These are phyloP conservation scores for Hozukius guyotensis DNA, from an alignment of 2,797 vertebrate species.

Conservation along the genomic window DNA sequence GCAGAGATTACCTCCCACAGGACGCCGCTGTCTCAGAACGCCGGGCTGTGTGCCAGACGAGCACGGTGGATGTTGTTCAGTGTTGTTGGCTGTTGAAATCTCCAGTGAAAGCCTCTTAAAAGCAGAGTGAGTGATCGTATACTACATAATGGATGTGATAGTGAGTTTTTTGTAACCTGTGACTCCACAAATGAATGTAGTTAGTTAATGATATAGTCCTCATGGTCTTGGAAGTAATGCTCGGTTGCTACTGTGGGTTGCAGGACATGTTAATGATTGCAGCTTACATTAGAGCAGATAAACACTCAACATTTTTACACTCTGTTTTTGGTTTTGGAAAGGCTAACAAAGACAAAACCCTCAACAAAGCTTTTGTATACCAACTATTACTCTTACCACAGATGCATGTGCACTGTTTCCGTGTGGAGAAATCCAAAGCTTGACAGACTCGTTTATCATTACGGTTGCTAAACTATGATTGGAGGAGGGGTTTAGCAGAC, in stretches of 20 bases:
- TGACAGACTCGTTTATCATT: not conserved
- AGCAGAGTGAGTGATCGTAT: not conserved
- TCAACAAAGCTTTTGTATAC: not conserved
- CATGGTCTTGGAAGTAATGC: not conserved
- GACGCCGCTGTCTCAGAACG: conserved; percentile 19
- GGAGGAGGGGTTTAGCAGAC: not conserved
- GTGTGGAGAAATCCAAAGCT: not conserved
- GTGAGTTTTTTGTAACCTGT: not conserved
- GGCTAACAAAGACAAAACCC: not conserved
- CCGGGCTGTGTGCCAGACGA: conserved; percentile 35
- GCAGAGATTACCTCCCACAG: conserved; percentile 46
- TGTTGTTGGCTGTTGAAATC: conserved; percentile 8
- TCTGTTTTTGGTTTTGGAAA: too few relatives aligned
- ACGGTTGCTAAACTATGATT: not conserved
- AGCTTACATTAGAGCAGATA: not conserved
- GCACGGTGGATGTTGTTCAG: conserved; percentile 5
- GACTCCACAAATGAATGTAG: not conserved
- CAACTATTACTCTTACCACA: not conserved
- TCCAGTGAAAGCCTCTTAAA: conserved; percentile 14
- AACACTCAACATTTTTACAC: not conserved
- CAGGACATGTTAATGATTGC: not conserved
- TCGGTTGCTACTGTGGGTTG: not conserved
- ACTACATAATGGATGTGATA: not conserved
- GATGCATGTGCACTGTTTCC: not conserved
- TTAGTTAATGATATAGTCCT: not conserved